Conservation (phyloP, 1,140 invertebrate genomes). For the Lordiphosa mommai region DNA sequence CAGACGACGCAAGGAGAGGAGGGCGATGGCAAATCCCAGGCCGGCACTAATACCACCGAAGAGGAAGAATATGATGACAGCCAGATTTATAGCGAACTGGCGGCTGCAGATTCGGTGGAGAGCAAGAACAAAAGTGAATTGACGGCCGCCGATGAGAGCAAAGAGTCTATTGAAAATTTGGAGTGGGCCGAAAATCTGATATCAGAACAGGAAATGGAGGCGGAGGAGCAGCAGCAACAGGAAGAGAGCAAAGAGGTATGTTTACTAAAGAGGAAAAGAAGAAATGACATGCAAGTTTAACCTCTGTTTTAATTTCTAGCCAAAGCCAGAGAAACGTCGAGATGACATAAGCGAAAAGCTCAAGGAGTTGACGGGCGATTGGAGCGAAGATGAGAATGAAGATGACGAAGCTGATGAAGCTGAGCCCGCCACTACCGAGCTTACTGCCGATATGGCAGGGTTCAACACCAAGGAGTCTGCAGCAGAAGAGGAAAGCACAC, state of each 20-base stretch:
- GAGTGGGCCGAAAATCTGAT: constrained; percentile 76
- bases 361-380: constrained; percentile 75
- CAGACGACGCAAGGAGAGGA: constrained; percentile 33
- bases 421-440: constrained; percentile 33
- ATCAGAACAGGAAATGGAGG: constrained; percentile 59
- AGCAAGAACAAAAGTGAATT: constrained; percentile 31
- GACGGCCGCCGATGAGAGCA: constrained; percentile 55
- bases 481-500: constrained; percentile 9
- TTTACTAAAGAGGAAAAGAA: neutral
- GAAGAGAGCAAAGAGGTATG: constrained; percentile 60
- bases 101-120: constrained; percentile 38
- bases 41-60: constrained; percentile 51
- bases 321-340: constrained; percentile 55
- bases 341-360: constrained; percentile 73
- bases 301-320: constrained; percentile 14
- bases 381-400: constrained; percentile 76
- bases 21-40: constrained; percentile 39
- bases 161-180: constrained; percentile 68
- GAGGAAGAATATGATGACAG: constrained; percentile 71
- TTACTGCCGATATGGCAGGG: constrained; percentile 11
- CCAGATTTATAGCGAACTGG: constrained; percentile 65
- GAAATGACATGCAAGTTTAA: neutral
- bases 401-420: constrained; percentile 48
- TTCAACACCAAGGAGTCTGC: constrained; percentile 4
- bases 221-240: constrained; percentile 40